Evolutionary conservation across 2,113 vertebrate species (phyloP), one percentile per base, ranked within the genome.

Genomic region (Dissostichus mawsoni): DNA sequence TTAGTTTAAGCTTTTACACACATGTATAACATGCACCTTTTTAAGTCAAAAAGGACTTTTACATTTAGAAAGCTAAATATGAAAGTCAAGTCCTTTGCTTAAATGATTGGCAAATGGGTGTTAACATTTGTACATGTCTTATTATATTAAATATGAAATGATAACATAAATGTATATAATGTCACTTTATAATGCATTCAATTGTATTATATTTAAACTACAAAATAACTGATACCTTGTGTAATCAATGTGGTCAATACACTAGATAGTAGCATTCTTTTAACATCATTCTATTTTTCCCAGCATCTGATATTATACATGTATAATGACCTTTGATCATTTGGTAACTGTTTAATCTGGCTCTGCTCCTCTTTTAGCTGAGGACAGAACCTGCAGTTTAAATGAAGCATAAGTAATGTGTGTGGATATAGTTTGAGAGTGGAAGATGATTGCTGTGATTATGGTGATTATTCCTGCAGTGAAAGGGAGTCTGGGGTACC

Each of bases 381-480:
- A 85, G 83, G 80, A 69, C 47, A 68, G 77, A 88, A 48, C 76
- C 66, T 82, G 18, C 55, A 74, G 68, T 85, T 89, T 73, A 78
- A 80, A 80, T 87, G 74, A 85, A 70, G 63, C 69, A 73, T 89
- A 91, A 93, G 83, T 92, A 90, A 94, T 92, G 86, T 82, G 83
- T 84, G 84, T 87, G 87, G 85, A 87, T 91, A 90, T 92, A 69
- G 87, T 86, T 91, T 89, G 80, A 84, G 92, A 94, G 81, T 81
- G 81, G 79, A 82, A 84, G 88, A 87, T 92, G 90, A 93, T 92
- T 92, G 86, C 88, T 69, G 81, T 90, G 85, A 92, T 92, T 93
- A 90, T 70, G 76, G 83, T 91, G 86, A 92, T 94, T 92, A 92
- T 91, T 86, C 68, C 36, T 48, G 71, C 64, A 83, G 83, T 76